Evolutionary conservation across 1,140 invertebrate species (phyloP), one percentile per base, ranked within the genome.

Genomic region (Caenorhabditis remanei): DNA sequence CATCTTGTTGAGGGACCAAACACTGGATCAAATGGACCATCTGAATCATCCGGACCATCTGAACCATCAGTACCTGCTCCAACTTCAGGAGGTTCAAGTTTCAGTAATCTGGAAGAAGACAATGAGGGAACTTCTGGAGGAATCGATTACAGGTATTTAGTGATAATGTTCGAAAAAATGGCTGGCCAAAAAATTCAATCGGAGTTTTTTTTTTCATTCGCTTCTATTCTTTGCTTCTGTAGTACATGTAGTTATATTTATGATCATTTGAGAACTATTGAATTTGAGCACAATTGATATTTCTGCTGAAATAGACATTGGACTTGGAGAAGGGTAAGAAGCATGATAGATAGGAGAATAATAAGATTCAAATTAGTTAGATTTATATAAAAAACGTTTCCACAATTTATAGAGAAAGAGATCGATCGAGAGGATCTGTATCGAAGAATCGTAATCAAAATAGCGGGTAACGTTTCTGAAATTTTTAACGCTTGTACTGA

Each of bases 311-410:
- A 50, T 79, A 19, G n/a, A 79, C n/a, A 11, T 79, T 79, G 43
- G 71, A 79, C 11, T 46, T 19, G 43, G 71, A 43, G 40, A 79
- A 79, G 71, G 71, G 71, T 79, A 50, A 79, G 71, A 50, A 50
- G 71, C 71, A 79, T 79, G 71, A 50, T 79, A 79, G 19, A 19
- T 79, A 79, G n/a, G 71, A 79, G 21, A 32, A 79, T 19, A 50
- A 79, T 5, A 7, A 32, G 46, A 75, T 16, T 11, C 14, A n/a
- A 79, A 32, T 2, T 67, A 67, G 19, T 41, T 67, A 21, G 11
- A 71, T 46, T 32, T 13, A 7, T 16, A 43, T 71, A 50, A 13
- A 43, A 50, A 5, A 79, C 46, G 4, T 50, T 79, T 13, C 13
- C 16, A 13, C 5, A 14, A 50, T 46, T 79, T 79, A 6, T 79